Evolutionary conservation across 2,888 invertebrate species (phyloP).

Genomic region (Conomelus anceps): DNA sequence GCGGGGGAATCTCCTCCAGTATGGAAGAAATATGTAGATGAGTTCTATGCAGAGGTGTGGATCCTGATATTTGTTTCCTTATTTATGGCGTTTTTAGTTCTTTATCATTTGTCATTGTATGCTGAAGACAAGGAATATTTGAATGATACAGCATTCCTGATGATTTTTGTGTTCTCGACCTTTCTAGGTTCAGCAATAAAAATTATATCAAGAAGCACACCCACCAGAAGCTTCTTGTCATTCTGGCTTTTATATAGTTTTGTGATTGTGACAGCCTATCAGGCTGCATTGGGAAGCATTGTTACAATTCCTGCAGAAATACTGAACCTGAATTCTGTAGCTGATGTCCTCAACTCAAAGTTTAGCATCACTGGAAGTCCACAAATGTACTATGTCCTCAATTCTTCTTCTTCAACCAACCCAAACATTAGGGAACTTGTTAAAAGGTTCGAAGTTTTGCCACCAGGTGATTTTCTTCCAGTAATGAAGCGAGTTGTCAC

Average conservation of each 20-base stretch:
- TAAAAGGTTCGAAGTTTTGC: conserved; percentile 28
- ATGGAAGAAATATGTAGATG: conserved; percentile 35
- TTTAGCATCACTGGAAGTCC: conserved; percentile 32
- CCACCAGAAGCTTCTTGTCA: conserved; percentile 31
- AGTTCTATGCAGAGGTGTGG: conserved; percentile 34
- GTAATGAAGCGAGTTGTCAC: conserved; percentile 24
- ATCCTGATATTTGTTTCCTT: conserved; percentile 31
- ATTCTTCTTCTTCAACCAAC: conserved; percentile 29
- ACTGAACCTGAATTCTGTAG: conserved; percentile 31
- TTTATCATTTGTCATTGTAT: conserved; percentile 7
- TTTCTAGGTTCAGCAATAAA: conserved; percentile 32
- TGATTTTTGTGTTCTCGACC: conserved; percentile 17
- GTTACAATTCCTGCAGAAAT: conserved; percentile 35
- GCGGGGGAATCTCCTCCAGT: conserved; percentile 34
- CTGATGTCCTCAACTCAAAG: conserved; percentile 31
- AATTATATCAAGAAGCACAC: conserved; percentile 25
- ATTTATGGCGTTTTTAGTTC: conserved; percentile 21
- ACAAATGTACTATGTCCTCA: conserved; percentile 30
- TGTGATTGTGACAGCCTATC: conserved; percentile 31
- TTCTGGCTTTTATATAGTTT: conserved; percentile 35
- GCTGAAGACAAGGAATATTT: conserved; percentile 8
- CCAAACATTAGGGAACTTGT: conserved; percentile 24
- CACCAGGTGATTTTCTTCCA: conserved; percentile 28
- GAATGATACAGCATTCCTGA: conserved; percentile 16
- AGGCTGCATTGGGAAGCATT: conserved; percentile 33